Evolutionary conservation across 2,113 vertebrate species (phyloP).

Genomic region (Pachyramphus minor): DNA sequence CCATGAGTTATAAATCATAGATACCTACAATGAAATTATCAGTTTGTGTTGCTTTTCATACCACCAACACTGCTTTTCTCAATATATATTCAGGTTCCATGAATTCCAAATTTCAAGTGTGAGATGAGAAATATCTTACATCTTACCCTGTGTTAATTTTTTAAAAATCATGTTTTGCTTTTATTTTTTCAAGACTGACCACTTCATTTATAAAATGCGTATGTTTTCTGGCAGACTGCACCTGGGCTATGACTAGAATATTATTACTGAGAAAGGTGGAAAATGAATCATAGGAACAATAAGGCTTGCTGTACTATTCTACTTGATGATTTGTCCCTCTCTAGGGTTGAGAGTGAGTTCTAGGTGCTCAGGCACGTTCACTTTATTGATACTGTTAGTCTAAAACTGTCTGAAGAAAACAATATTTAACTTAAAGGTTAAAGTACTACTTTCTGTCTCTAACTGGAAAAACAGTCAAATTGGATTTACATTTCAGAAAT

Average conservation of each 20-base stretch:
- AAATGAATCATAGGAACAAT: neutral
- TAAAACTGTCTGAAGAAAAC: neutral
- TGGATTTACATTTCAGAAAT: neutral
- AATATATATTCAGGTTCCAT: neutral
- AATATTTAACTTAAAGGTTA: neutral
- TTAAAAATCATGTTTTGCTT: neutral
- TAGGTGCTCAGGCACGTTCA: rapidly evolving
- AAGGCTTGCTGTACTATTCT: neutral
- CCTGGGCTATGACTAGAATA: neutral
- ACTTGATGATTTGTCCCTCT: neutral
- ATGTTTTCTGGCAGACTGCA: neutral
- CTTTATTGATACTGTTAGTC: neutral
- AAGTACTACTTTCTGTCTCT: neutral
- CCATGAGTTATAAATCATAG: neutral
- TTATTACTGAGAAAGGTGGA: neutral
- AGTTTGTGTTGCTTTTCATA: neutral
- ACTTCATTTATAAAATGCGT: neutral
- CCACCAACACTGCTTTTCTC: neutral
- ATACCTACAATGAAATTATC: neutral
- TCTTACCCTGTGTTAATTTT: neutral
- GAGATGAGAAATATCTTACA: neutral
- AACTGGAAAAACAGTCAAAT: neutral
- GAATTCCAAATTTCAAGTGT: neutral
- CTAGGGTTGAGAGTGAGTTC: neutral
- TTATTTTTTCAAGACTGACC: neutral